Evolutionary conservation across 2,888 invertebrate species (phyloP), one percentile per base, ranked within the genome.

Genomic region (Masnerella sp.): DNA sequence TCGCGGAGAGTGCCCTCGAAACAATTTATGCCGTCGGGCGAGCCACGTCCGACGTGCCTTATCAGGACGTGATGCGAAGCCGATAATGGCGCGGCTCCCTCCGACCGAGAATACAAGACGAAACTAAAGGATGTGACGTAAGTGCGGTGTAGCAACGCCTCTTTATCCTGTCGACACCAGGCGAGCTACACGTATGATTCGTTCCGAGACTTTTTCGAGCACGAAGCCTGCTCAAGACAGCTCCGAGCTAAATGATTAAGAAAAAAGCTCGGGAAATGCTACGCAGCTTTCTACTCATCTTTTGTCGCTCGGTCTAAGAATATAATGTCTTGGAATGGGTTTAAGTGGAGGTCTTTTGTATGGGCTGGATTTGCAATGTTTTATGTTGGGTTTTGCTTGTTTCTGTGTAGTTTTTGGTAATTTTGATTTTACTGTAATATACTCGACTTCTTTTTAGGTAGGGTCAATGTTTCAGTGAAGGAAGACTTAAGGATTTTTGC

Each of bases 141-240:
- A 83, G 81, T 83, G 81, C 81, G 71, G 80, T 81, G 81, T 80
- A 82, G 79, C 76, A 83, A 82, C 79, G 78, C 78, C 81, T 80
- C 81, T 84, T 83, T 83, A 83, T 83, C 80, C 83, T 83, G 83
- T 82, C 82, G 80, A 77, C 78, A 79, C 76, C 83, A 84, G 84
- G 78, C 79, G 69, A 30, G 77, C 74, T 70, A 64, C 76, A 72
- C 69, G 76, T 76, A 77, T 76, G 80, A 79, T 79, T 80, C 78
- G 76, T 74, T 70, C 61, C 17, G 70, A 75, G 74, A 72, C 70
- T 71, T 74, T 74, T 59, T 74, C 73, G 62, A 45, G 74, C 38
- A 61, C 65, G 58, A 59, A 73, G 74, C 51, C 69, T 74, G 74
- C n/a, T 18, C 56, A 62, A 74, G 76, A 59, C 76, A 77, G 68